phyloP scores from a whole-genome alignment of 2,113 vertebrate genomes.

The Rynchops niger region DNA sequence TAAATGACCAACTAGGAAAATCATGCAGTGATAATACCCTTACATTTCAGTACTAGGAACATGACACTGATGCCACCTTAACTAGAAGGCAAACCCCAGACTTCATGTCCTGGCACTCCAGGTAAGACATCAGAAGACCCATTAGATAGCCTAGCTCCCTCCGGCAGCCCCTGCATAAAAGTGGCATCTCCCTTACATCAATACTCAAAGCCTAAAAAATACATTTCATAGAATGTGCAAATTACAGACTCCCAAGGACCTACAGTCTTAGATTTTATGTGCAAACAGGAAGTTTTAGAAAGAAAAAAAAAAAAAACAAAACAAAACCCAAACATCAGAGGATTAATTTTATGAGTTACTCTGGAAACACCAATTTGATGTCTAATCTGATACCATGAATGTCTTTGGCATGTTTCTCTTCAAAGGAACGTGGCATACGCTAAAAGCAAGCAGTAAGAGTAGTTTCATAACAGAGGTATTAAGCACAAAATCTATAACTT shows the following conservation, averaged over 20 bases:
- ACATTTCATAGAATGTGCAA: not conserved
- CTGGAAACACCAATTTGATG: not conserved
- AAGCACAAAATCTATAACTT: not conserved
- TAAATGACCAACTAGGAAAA: not conserved
- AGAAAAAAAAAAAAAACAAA: not conserved
- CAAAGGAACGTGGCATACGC: not conserved
- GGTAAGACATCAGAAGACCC: not conserved
- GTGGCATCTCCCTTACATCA: not conserved
- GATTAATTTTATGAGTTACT: not conserved
- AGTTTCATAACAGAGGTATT: not conserved
- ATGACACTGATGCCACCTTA: not conserved
- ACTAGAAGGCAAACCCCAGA: not conserved
- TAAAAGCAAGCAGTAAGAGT: not conserved
- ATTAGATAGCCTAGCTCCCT: not conserved
- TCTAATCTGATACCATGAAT: not conserved
- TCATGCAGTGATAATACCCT: not conserved
- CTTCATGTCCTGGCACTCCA: not conserved
- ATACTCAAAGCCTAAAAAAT: not conserved
- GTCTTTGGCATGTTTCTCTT: not conserved
- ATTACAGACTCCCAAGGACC: not conserved
- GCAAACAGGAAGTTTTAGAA: not conserved
- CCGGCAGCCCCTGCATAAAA: not conserved
- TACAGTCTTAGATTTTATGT: not conserved
- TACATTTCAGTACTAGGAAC: not conserved
- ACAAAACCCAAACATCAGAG: rapidly evolving